These are phyloP conservation scores for Notiomystis cincta DNA, from an alignment of 2,113 vertebrate genomes.

Conservation along the genomic window DNA sequence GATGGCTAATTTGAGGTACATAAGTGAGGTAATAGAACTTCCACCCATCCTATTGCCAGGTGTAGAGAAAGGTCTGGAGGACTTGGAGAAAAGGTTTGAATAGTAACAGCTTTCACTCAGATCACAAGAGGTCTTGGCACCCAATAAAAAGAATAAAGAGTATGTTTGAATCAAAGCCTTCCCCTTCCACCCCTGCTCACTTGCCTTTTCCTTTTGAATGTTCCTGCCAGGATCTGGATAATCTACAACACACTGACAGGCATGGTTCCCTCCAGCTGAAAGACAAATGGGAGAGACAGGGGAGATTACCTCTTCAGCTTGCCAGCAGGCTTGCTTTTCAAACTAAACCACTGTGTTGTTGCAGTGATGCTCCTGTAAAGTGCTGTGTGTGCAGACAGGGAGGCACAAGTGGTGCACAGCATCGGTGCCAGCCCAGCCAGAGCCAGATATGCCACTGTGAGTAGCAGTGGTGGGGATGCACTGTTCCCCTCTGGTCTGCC, in stretches of 20 bases:
- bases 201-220: conserved; percentile 7
- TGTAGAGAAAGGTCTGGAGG: background rate
- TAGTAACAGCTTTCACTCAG: background rate
- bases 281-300: background rate
- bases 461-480: background rate
- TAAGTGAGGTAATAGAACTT: background rate
- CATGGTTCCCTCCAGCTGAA: conserved; percentile 16
- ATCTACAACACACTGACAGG: background rate
- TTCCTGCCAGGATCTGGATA: background rate
- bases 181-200: background rate
- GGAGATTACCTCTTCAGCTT: background rate
- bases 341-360: background rate
- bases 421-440: background rate
- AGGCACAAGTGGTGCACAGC: background rate
- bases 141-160: background rate
- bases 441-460: background rate
- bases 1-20: background rate
- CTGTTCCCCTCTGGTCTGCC: background rate
- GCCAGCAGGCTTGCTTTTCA: background rate
- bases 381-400: background rate
- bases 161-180: background rate
- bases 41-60: background rate
- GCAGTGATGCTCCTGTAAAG: background rate
- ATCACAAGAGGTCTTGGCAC: conserved; percentile 3
- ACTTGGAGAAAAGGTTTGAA: background rate